A percentile compares a stretch with the other conserved stretches of the same genome.
These are phyloP conservation scores for Meganola albula DNA, from an alignment of 2,888 invertebrate species.

Conservation along the genomic window DNA sequence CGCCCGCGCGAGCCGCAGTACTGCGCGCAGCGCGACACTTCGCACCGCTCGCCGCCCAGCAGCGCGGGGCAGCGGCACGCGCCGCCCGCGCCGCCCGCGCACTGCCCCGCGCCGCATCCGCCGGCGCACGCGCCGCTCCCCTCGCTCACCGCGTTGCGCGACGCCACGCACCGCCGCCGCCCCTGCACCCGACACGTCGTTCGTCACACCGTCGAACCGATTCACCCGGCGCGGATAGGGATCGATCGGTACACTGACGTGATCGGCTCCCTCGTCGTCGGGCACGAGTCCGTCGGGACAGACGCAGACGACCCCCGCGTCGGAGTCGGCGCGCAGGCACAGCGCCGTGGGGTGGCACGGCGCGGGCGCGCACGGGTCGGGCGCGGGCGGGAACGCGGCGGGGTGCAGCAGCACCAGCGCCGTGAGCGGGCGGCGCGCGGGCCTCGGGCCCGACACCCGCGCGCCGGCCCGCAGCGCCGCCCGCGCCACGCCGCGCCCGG, in stretches of 20 bases:
- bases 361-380: conserved; percentile 64
- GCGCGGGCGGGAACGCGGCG: conserved; percentile 27
- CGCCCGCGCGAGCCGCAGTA: conserved; percentile 38
- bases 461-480: conserved; percentile 35
- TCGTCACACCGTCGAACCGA: no score
- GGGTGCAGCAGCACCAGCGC: conserved; percentile 43
- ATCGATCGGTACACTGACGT: no score
- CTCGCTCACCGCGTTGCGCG: conserved; percentile 12
- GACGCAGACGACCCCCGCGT: conserved; percentile 63
- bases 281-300: conserved; percentile 76
- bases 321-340: conserved; percentile 70
- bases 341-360: conserved; percentile 81
- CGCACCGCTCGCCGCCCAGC: conserved; percentile 50
- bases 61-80: conserved; percentile 26
- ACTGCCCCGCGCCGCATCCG: conserved; percentile 81
- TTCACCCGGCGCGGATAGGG: no score
- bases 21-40: conserved; percentile 40
- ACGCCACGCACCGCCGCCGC: conserved; percentile 37
- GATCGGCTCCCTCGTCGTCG: conserved; percentile 17
- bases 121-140: conserved; percentile 78
- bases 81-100: conserved; percentile 70
- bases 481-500: conserved; percentile 46
- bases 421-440: conserved; percentile 35
- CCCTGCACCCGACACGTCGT: no score
- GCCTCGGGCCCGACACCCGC: conserved; percentile 38